Percentiles rank a stretch among this genome's conserved stretches.
Evolutionary conservation across 2,113 vertebrate species (phyloP).

Genomic region (Salvelinus namaycush): DNA sequence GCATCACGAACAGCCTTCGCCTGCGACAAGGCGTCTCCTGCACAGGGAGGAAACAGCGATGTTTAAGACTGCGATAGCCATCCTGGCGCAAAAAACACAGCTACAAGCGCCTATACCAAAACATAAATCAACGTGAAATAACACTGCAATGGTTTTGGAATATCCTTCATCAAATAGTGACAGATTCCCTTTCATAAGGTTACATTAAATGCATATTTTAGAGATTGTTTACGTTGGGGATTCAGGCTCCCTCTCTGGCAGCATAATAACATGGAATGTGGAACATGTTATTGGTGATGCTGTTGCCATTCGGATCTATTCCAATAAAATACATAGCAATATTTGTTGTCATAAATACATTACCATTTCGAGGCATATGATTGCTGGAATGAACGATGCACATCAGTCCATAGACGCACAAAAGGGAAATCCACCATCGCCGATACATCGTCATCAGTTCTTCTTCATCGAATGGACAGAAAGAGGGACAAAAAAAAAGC

Average conservation of each 20-base stretch:
- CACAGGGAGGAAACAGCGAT: constrained; percentile 46
- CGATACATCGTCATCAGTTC: constrained; percentile 59
- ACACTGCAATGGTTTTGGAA: background rate
- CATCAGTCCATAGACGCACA: constrained; percentile 75
- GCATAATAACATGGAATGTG: constrained; percentile 3
- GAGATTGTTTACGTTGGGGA: constrained; percentile 28
- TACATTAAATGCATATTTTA: constrained; percentile 30
- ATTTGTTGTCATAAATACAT: constrained; percentile 29
- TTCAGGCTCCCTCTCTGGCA: constrained; percentile 5
- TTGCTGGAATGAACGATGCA: constrained; percentile 67
- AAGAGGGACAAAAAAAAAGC: constrained; percentile 51
- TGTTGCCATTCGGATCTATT: background rate
- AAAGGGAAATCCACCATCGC: constrained; percentile 75
- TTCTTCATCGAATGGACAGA: constrained; percentile 3
- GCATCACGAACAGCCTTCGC: constrained; percentile 75
- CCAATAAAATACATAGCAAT: background rate
- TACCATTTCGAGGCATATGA: constrained; percentile 61
- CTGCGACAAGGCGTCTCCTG: constrained; percentile 79
- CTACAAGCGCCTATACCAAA: background rate
- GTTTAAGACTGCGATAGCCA: constrained; percentile 14
- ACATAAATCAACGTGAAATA: background rate
- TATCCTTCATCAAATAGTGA: background rate
- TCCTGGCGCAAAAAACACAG: background rate
- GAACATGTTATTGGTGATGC: constrained; percentile 12
- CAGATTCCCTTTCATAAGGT: constrained; percentile 13